Evolutionary conservation across 2,113 vertebrate genomes (phyloP).

Genomic region (Myodes glareolus): DNA sequence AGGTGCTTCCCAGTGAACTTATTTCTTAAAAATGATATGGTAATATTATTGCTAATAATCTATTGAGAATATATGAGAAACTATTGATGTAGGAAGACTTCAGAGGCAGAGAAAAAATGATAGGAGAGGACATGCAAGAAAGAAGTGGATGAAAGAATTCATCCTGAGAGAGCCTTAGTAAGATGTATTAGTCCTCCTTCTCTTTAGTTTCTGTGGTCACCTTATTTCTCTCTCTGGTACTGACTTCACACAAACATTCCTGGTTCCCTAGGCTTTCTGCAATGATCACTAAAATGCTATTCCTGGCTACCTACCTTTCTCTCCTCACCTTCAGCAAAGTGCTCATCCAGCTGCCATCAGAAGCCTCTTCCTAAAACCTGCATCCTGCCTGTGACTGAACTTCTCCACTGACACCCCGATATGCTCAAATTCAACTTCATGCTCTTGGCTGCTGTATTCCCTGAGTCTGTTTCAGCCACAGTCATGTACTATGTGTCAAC

Average conservation of each 20-base stretch:
- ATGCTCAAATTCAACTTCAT: background rate
- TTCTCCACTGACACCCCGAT: background rate
- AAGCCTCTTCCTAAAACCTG: constrained; percentile 42
- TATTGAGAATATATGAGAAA: background rate
- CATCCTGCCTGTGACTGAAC: background rate
- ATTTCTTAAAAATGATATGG: background rate
- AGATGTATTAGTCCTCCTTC: background rate
- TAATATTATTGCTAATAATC: background rate
- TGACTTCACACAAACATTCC: background rate
- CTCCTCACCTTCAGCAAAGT: background rate
- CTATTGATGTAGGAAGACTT: background rate
- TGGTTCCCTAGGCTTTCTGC: background rate
- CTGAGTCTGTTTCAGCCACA: background rate
- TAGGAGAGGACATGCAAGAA: background rate
- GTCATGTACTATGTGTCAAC: background rate
- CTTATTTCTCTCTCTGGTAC: constrained; percentile 5
- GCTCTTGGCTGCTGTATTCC: background rate
- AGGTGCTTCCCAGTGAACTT: background rate
- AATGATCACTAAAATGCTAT: background rate
- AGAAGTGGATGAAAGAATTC: background rate
- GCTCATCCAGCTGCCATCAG: background rate
- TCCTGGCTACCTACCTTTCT: background rate
- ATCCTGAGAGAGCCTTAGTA: background rate
- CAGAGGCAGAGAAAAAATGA: background rate
- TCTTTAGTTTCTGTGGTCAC: background rate